phyloP scores from a whole-genome alignment of 2,113 vertebrate genomes.

The Sterrhoptilus dennistouni region DNA sequence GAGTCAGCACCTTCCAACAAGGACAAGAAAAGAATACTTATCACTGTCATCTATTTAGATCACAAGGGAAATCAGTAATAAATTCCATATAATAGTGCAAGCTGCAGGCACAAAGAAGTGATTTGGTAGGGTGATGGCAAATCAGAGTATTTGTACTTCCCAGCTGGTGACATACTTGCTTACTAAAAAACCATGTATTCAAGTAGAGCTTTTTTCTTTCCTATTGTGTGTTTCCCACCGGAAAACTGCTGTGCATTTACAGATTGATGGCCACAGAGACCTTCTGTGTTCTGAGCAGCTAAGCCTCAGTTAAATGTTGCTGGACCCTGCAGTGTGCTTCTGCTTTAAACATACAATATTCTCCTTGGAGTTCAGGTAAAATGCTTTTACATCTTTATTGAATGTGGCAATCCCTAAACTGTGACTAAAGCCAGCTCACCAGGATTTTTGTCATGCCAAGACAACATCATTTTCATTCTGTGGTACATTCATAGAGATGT shows the following conservation, averaged over 20 bases:
- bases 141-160: neutral
- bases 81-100: neutral
- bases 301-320: neutral
- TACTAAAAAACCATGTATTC: neutral
- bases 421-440: neutral
- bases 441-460: neutral
- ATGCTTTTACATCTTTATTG: neutral
- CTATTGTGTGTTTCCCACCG: neutral
- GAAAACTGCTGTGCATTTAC: neutral
- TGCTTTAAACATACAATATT: neutral
- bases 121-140: neutral
- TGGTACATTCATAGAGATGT: neutral
- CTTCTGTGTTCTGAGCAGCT: neutral
- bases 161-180: fast-evolving
- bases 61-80: neutral
- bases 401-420: neutral
- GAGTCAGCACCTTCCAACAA: neutral
- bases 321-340: neutral
- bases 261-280: neutral
- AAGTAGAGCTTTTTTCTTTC: neutral
- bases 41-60: neutral
- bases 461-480: neutral
- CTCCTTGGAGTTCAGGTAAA: neutral
- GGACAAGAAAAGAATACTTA: neutral
- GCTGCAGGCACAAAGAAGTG: neutral